Percentiles rank a stretch among this genome's conserved stretches.
Evolutionary conservation across 2,113 vertebrate genomes (phyloP).

Genomic region (Tricholaema leucomelas): DNA sequence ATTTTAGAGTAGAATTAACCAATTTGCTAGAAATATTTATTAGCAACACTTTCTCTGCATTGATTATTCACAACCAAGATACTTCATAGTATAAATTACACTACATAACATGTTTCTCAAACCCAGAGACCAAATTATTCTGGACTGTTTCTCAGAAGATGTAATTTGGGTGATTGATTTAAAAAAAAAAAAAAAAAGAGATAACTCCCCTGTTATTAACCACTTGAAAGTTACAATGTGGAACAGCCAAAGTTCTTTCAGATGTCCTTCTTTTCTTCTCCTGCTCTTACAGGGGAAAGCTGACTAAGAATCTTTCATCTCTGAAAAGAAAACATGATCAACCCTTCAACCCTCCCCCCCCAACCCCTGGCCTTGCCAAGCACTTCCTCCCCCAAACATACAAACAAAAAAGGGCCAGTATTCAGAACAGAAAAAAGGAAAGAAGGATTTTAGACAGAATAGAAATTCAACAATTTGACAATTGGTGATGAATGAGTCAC

Average conservation of each 20-base stretch:
- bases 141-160: background rate
- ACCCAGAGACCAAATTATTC: background rate
- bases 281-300: background rate
- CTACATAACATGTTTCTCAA: background rate
- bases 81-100: background rate
- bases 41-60: background rate
- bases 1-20: background rate
- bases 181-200: background rate
- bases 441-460: background rate
- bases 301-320: background rate
- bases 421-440: background rate
- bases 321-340: background rate
- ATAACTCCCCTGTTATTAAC: background rate
- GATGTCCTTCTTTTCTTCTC: background rate
- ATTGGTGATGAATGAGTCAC: background rate
- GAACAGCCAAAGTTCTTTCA: background rate
- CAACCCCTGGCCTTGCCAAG: too few species aligned
- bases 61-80: background rate
- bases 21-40: background rate
- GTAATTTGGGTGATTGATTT: background rate
- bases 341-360: background rate
- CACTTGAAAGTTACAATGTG: background rate
- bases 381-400: background rate
- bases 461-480: background rate
- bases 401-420: background rate